Evolutionary conservation across 2,888 invertebrate genomes (phyloP), one percentile per base, ranked within the genome.

Genomic region (Hypolimnas misippus): DNA sequence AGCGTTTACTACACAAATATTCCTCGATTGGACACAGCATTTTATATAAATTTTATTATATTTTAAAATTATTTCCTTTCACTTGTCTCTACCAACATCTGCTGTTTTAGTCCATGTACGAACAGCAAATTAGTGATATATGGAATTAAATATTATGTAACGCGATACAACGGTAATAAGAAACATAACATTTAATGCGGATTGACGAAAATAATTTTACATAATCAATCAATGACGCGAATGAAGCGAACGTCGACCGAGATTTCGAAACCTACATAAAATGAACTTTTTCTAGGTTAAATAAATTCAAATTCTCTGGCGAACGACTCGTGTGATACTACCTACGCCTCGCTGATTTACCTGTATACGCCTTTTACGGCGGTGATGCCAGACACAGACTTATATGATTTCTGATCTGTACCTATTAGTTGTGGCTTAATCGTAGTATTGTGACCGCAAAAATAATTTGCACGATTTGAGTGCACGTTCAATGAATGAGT

Each of bases 161-260:
- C 19, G 1, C n/a, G 4, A 46, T 21, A 21, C 44, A 16, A 44
- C 5, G 10, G 10, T 44, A 12, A 5, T 1, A n/a, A n/a, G n/a
- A n/a, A n/a, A 46, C 14, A 29, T 46, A 49, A 25, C 4, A 14
- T 5, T 25, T 29, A 42, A 51, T 58, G 14, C 31, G 14, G 5
- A 58, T 51, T 31, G 16, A 42, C 40, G 31, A 51, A 40, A 14
- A 51, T 6, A 6, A 40, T 40, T 29, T 58, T 58, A 58, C 51
- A 42, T 52, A 58, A 58, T 52, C 51, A 19, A 44, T 44, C 51
- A 44, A 58, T 49, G 42, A 58, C 38, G 29, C 50, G 40, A 58
- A 19, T 42, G 38, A 58, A 42, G 51, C 57, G 57, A 42, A 14
- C 58, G 58, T 16, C 33, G 58, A 42, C 58, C 58, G 51, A 50